These are phyloP conservation scores for Pteronura brasiliensis DNA, from an alignment of 2,113 vertebrate genomes.

Conservation along the genomic window DNA sequence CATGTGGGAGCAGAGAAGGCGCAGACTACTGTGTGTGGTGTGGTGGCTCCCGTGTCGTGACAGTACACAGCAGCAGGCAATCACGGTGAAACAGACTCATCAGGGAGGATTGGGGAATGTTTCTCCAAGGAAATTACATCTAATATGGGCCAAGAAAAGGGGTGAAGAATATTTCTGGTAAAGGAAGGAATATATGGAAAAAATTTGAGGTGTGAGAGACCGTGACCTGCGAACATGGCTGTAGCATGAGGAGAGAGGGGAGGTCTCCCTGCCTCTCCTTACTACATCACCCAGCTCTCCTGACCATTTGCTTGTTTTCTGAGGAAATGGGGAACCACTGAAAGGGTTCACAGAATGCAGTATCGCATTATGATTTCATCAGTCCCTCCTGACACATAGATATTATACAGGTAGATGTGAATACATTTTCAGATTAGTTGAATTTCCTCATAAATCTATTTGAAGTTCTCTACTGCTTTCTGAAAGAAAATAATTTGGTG, in stretches of 20 bases:
- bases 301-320: not conserved
- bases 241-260: not conserved
- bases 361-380: not conserved
- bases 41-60: accelerated
- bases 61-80: not conserved
- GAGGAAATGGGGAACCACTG: not conserved
- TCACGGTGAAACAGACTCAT: not conserved
- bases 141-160: not conserved
- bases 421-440: not conserved
- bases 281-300: not conserved
- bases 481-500: not conserved
- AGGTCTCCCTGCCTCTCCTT: not conserved
- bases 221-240: accelerated
- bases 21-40: not conserved
- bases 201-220: not conserved
- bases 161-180: not conserved
- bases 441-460: not conserved
- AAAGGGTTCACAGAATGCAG: not conserved
- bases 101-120: not conserved
- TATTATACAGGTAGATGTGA: not conserved
- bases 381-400: not conserved
- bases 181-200: not conserved
- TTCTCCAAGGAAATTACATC: not conserved
- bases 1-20: not conserved
- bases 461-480: not conserved